Base-by-base conservation (phyloP, 2,797 vertebrate species). In the Pseudotriccus pelzelni region DNA sequence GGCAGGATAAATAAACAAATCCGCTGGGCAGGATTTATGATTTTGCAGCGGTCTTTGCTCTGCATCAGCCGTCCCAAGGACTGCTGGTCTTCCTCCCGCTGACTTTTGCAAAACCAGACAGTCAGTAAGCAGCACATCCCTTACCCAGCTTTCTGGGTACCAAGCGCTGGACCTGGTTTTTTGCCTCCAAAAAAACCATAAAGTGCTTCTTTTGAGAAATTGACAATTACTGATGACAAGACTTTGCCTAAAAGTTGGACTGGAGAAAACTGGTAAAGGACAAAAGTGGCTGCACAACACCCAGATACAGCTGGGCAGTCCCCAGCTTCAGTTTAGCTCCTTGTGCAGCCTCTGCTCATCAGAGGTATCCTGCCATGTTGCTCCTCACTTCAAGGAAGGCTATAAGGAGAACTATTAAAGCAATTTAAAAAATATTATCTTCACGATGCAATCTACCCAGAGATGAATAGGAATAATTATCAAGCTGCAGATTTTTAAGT, bases 361-460 rank as follows among this genome's bases (percentile, higher is more conserved):
- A 91, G 36, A 86, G 18, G 55, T 78, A 89, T 68, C 79, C 37
- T 63, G 56, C 63, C 56, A 87, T 2, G 3, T 37, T 53, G 73
- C 87, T 95, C 52, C 64, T 88, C 70, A 69, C 91, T 88, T 93
- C 88, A 94, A 93, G 93, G 89, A 70, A 52, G 66, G 56, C 59
- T 3, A 3, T 52, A 88, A 76, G 76, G 28, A 96, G 52, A 93
- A 78, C 87, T 76, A 93, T 93, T 90, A 96, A 91, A 92, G 44
- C 77, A 94, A 88, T 79, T 94, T 3, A 84, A 95, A 89, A 93
- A 94, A 88, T 76, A 82, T 62, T 90, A 84, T 90, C 93, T 90
- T 84, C 70, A 94, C 76, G 73, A 89, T 81, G 70, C 82, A 86
- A 84, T 90, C 81, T 84, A 88, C n/a, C 12, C 49, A 37, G 64